Evolutionary conservation across 2,113 vertebrate species (phyloP), one percentile per base, ranked within the genome.

Genomic region (Esox niger): DNA sequence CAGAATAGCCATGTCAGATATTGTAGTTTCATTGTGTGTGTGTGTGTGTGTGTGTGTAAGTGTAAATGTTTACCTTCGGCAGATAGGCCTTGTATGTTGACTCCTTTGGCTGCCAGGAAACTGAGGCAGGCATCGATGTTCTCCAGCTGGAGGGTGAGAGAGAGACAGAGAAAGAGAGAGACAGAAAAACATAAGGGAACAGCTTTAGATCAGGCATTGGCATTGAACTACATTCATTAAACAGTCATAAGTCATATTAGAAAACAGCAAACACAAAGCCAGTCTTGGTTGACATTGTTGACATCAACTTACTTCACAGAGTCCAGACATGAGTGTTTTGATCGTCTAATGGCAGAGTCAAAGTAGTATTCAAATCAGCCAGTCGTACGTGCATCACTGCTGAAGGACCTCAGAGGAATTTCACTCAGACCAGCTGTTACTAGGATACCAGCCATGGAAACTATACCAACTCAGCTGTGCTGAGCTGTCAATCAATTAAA

Each of bases 41-140:
- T 21, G 23, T 72, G 58, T 66, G 46, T 46, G 27, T n/a, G n/a
- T n/a, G n/a, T n/a, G n/a, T n/a, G 6, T 66, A 31, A n/a, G 38
- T 6, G 15, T 15, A 62, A 21, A 43, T 56, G 85, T 90, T 95
- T 88, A 98, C 97, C 97, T 92, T 99, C 97, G 61, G 97, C 94
- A 87, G 95, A 99, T 85, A 99, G 92, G 74, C 97, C 97, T 90
- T 99, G 97, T 89, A 97, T 98, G 90, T 98, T 98, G 80, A 99
- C 95, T 79, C 97, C 97, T 90, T 97, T 99, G 29, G 95, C 95
- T 91, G 95, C 97, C 92, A 99, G 90, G 91, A 99, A 99, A 90
- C 94, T 95, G 89, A 99, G 93, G 88, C 97, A 99, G 13, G 93
- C 92, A 70, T 98, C 95, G 79, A 99, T 98, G 88, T 99, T 99